phyloP scores from a whole-genome alignment of 2,113 vertebrate species.

The Alligator mississippiensis region DNA sequence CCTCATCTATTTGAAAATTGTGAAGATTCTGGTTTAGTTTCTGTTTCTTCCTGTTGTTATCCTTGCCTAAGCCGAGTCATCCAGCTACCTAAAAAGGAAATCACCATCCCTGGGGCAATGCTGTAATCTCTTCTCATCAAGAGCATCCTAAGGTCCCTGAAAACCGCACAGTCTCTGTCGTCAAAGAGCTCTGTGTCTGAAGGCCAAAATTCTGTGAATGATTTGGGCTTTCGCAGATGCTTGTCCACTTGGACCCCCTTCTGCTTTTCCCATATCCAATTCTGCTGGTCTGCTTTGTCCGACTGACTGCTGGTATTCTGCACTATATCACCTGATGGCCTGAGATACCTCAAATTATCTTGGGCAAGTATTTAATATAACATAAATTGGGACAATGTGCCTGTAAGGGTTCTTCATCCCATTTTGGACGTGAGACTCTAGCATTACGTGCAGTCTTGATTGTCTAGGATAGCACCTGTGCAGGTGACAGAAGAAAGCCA shows the following conservation, averaged over 20 bases:
- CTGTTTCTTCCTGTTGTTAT: background rate
- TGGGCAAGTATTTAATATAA: background rate
- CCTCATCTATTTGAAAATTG: background rate
- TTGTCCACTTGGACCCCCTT: background rate
- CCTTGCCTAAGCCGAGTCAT: background rate
- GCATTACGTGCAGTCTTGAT: too few species aligned
- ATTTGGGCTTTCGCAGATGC: accelerated
- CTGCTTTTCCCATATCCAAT: accelerated
- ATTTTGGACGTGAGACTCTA: background rate
- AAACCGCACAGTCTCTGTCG: background rate
- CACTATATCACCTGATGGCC: accelerated
- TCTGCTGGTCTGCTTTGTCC: background rate
- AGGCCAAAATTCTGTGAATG: accelerated
- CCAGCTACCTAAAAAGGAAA: background rate
- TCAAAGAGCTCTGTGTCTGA: background rate
- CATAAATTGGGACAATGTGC: background rate
- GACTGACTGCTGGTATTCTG: background rate
- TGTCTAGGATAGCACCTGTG: background rate
- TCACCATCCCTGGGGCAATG: background rate
- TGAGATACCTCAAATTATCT: background rate
- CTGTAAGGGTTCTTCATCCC: background rate
- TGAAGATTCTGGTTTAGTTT: background rate
- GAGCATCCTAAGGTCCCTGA: background rate
- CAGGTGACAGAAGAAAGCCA: accelerated
- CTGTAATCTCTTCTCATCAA: background rate